Evolutionary conservation across 2,888 invertebrate genomes (phyloP), one percentile per base, ranked within the genome.

Genomic region (Tanytarsus gracilentus): DNA sequence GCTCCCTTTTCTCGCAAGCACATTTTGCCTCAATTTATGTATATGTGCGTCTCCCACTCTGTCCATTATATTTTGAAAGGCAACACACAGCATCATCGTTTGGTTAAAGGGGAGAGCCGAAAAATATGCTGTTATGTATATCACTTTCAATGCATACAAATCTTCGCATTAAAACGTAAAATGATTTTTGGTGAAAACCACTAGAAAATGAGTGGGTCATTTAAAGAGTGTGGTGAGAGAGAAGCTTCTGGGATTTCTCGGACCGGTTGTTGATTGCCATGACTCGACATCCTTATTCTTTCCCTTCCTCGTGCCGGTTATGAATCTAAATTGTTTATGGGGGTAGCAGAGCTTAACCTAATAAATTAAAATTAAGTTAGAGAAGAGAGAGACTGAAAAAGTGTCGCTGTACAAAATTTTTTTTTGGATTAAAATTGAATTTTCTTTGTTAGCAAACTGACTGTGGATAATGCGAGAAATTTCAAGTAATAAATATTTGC

Each of bases 361-460:
- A 53, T 53, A 53, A 53, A 53, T 53, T 53, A 33, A 33, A 36
- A 25, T 53, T 53, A 53, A 36, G 21, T 33, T 51, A 29, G n/a
- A 14, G 44, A 16, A 23, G 3, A 44, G 14, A 44, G 23, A 44
- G 44, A 23, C 16, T 23, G 16, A 44, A 44, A 44, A 44, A 44
- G 44, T 23, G n/a, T n/a, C n/a, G n/a, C n/a, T n/a, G n/a, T n/a
- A n/a, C n/a, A n/a, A n/a, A n/a, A n/a, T n/a, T n/a, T n/a, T n/a
- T n/a, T n/a, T n/a, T n/a, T n/a, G n/a, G n/a, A n/a, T n/a, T n/a
- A n/a, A n/a, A n/a, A n/a, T n/a, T n/a, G n/a, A n/a, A n/a, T n/a
- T n/a, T n/a, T n/a, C n/a, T n/a, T n/a, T n/a, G n/a, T n/a, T n/a
- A n/a, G n/a, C n/a, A n/a, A n/a, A n/a, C n/a, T n/a, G n/a, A n/a